Percentiles rank a stretch among this genome's conserved stretches.
Evolutionary conservation across 2,797 vertebrate genomes (phyloP).

Genomic region (Alexandromys oeconomus): DNA sequence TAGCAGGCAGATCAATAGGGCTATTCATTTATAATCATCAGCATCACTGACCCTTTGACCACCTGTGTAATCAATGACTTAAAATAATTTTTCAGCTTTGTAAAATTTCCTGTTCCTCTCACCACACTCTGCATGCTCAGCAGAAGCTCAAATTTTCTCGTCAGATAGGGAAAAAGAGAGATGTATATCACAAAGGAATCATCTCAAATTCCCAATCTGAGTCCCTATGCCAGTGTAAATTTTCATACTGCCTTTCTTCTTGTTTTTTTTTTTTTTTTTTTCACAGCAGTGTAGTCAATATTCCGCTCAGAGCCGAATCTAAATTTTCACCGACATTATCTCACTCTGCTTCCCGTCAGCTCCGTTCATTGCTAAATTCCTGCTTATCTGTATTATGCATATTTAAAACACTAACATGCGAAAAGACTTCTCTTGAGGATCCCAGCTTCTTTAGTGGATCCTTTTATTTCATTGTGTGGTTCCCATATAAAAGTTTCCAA

Average conservation of each 20-base stretch:
- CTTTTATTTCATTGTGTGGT: background rate
- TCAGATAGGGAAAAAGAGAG: background rate
- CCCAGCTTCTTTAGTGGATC: background rate
- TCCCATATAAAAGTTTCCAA: background rate
- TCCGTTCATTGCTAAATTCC: background rate
- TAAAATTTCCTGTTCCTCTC: conserved; percentile 26
- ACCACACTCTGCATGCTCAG: background rate
- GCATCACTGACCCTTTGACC: background rate
- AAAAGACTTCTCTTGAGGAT: background rate
- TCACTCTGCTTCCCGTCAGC: background rate
- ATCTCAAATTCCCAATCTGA: background rate
- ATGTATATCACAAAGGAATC: conserved; percentile 14
- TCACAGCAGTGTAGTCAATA: background rate
- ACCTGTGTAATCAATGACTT: conserved; percentile 32
- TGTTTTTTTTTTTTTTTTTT: background rate
- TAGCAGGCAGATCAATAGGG: background rate
- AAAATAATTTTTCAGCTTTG: conserved; percentile 47
- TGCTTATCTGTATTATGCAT: background rate
- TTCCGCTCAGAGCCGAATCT: background rate
- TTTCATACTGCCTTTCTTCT: background rate
- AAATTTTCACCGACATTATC: background rate
- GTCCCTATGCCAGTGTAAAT: background rate
- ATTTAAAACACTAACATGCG: background rate
- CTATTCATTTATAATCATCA: conserved; percentile 27
- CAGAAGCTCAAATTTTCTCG: conserved; percentile 23